Base-by-base conservation (phyloP, 2,888 invertebrate genomes). In the Heliconius charithonia region DNA sequence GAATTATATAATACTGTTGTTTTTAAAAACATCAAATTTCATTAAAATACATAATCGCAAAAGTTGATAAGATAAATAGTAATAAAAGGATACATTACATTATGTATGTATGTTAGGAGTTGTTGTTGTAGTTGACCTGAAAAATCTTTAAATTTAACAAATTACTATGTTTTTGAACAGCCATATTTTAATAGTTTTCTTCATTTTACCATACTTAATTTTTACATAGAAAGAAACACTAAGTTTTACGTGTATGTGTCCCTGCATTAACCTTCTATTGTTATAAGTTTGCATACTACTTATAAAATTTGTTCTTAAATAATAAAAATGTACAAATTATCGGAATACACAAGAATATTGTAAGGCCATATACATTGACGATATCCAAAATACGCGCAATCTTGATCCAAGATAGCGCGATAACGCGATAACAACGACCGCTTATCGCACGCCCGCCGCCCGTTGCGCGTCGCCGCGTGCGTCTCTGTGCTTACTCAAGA, bases 361-460 rank as follows among this genome's bases (percentile, higher is more conserved):
- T 45, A 37, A n/a, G 37, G 10, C 59, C 27, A 66, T 76, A 65
- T 69, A n/a, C 41, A 41, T 41, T 25, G 66, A 67, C 41, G 32
- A 22, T 75, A 66, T 51, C 66, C 70, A 51, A 62, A 56, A 59
- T 56, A 56, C 76, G 73, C 41, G 51, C 78, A 56, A 78, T 76
- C 73, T 81, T 77, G 74, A 76, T 79, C 79, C 69, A 78, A 41
- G 79, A 81, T 81, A 80, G 75, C 65, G 72, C 78, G 79, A 81
- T 80, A 71, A 66, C 10, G 41, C 67, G 67, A 67, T 69, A 69
- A 67, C 62, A 16, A 16, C 71, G 67, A 25, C n/a, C 67, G 67
- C 62, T 81, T 80, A 81, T 81, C 80, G 62, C 62, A 19, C 41
- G 27, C 59, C n/a, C 62, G 9, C 7, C 59, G 73, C 25, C 3